Base-by-base conservation (phyloP, 2,888 invertebrate species). In the Cerastis leucographa region DNA sequence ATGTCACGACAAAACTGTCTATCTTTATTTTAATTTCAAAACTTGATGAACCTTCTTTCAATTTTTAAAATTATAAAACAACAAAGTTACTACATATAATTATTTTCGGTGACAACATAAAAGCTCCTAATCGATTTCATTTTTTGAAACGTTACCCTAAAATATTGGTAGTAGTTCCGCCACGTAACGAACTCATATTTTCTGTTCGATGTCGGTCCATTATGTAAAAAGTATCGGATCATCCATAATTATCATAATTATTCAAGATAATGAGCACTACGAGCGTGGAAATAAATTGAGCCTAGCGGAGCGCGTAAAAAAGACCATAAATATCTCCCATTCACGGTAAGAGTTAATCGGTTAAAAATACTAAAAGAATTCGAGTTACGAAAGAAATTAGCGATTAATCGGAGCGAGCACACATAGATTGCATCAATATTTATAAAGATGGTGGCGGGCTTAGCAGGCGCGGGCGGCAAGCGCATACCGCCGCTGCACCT, bases 371-470 rank as follows among this genome's bases (percentile, higher is more conserved):
- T 74, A 70, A 72, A 91, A 89, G 88, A 92, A 93, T 92, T 91
- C 86, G 86, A 90, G 89, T 93, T 93, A 92, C 90, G 91, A 94
- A 93, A 94, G 91, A 92, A 93, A 92, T 93, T 90, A 85, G 85
- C 92, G 89, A 95, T 93, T 93, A 93, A 96, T 96, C 94, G 95
- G 94, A 94, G 95, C 95, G 93, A 93, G 92, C 89, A 92, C 91
- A 92, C 91, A 91, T 91, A 93, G 93, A 94, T 95, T 95, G 94
- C 95, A 96, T 96, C 94, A 96, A 95, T 96, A 96, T 96, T 95
- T 92, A 96, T 96, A 91, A 94, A 94, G 94, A 94, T 92, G 92
- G 88, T 80, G 78, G 85, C 83, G 72, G 69, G 73, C 90, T 90
- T 91, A 86, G 89, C 87, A 89, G 89, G 89, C 71, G 86, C 89